A percentile compares a stretch with the other conserved stretches of the same genome.
phyloP scores from a whole-genome alignment of 2,888 invertebrate species.

The Torymus auratus region DNA sequence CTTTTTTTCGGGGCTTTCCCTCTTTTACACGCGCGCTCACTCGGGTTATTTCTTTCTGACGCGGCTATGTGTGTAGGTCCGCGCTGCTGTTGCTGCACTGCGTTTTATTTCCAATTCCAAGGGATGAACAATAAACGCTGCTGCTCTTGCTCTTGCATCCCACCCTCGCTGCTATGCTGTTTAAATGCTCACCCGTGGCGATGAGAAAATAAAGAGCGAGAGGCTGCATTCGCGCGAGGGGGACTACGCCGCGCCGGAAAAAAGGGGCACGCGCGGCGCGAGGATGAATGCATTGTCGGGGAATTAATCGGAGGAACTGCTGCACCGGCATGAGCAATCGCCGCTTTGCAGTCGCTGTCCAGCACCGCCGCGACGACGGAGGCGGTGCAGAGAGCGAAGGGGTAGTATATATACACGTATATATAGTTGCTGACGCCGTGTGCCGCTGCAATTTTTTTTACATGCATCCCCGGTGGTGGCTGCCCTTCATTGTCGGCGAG shows the following conservation, averaged over 20 bases:
- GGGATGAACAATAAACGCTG: constrained; percentile 64
- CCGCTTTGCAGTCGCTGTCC: constrained; percentile 12
- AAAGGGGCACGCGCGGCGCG: constrained; percentile 21
- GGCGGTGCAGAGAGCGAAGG: not conserved
- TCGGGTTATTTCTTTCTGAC: constrained; percentile 52
- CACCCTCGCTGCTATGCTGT: constrained; percentile 49
- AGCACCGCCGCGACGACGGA: not conserved
- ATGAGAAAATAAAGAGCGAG: constrained; percentile 43
- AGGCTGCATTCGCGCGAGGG: not conserved
- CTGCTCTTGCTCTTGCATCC: not conserved
- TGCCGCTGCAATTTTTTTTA: no score
- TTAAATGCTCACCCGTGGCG: constrained; percentile 47
- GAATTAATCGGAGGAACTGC: constrained; percentile 55
- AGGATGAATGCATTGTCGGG: constrained; percentile 51
- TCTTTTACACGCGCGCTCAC: not conserved
- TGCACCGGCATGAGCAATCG: constrained; percentile 20
- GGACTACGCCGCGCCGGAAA: not conserved
- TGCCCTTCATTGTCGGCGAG: not conserved
- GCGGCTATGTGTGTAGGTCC: not conserved
- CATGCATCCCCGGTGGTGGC: no score
- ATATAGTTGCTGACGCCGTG: no score
- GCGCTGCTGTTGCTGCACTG: constrained; percentile 14
- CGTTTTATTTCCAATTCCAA: constrained; percentile 71
- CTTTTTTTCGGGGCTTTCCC: constrained; percentile 35
- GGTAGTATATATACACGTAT: not conserved